A percentile compares a stretch with the other conserved stretches of the same genome.
phyloP scores from a whole-genome alignment of 2,888 invertebrate genomes.

The Hydriomena furcata region DNA sequence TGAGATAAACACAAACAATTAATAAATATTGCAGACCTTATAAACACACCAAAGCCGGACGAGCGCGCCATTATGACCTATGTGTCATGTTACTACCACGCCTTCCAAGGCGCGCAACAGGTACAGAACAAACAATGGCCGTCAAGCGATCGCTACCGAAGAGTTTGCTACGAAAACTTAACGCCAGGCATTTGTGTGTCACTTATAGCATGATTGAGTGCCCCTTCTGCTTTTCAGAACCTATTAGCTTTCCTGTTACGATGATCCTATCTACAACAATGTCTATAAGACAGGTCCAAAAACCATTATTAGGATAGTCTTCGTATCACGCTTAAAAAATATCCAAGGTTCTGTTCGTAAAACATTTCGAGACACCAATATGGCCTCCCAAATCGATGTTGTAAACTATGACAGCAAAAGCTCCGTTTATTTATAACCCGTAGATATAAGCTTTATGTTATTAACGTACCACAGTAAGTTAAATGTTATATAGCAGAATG shows the following conservation, averaged over 20 bases:
- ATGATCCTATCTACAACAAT: constrained; percentile 14
- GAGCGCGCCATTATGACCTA: constrained; percentile 99
- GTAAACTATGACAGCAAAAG: constrained; percentile 22
- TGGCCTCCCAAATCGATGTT: constrained; percentile 24
- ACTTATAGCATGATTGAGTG: constrained; percentile 77
- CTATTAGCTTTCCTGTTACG: constrained; percentile 34
- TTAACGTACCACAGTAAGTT: constrained; percentile 55
- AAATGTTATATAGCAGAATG: constrained; percentile 49
- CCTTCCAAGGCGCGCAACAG: constrained; percentile 99
- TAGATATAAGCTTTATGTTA: constrained; percentile 56
- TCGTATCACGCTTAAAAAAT: constrained; percentile 10
- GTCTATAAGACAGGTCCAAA: constrained; percentile 4
- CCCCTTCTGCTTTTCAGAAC: constrained; percentile 49
- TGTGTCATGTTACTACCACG: constrained; percentile 99
- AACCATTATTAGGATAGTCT: constrained; percentile 5
- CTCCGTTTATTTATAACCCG: constrained; percentile 30
- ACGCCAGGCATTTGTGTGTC: constrained; percentile 77
- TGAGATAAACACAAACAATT: constrained; percentile 44
- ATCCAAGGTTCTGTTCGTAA: neutral
- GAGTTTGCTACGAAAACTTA: constrained; percentile 63
- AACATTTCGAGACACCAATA: constrained; percentile 1
- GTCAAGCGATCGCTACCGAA: constrained; percentile 50
- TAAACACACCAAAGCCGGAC: constrained; percentile 99
- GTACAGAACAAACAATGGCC: constrained; percentile 82
- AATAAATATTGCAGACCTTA: constrained; percentile 92